Evolutionary conservation across 1,140 invertebrate species (phyloP), one percentile per base, ranked within the genome.

Genomic region (Latrodectus geometricus): DNA sequence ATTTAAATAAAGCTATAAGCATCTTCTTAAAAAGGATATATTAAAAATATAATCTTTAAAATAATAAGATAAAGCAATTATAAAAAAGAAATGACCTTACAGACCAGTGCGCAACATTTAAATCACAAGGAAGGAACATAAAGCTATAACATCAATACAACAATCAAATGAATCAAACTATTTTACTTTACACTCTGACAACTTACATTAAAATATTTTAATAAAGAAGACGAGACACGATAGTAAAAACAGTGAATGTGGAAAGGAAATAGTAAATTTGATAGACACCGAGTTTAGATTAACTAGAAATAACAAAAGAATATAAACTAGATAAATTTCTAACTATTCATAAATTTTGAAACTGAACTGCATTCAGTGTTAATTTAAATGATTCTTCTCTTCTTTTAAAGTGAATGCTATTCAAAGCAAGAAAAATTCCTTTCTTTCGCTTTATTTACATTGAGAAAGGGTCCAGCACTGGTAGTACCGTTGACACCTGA

Each of bases 311-410:
- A 79, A 77, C 77, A 79, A 74, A 79, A 87, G 80, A 35, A 70
- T 80, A 80, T 79, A 87, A 87, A 79, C 85, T 87, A 87, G 76
- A 87, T 21, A 87, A 87, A 87, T 80, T 69, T 80, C 85, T 87
- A 80, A 80, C 76, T 80, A 79, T 80, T 74, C 69, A 79, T 73
- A 87, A 79, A 79, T 86, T 72, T 79, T 68, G 17, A 49, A 87
- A 87, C 85, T 79, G 56, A 87, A 79, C 75, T 65, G 56, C 61
- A 54, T 35, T 35, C 35, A 35, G 35, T 68, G 50, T 54, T 80
- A 56, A 61, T 50, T 70, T 70, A 49, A 56, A 52, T 65, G 21
- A 70, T 52, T 23, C n/a, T n/a, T n/a, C 56, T 68, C 52, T 54
- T 65, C 9, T 48, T 75, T 77, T 65, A 65, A 50, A 74, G 76